A percentile compares a stretch with the other conserved stretches of the same genome.
Evolutionary conservation across 2,888 invertebrate genomes (phyloP).

Genomic region (Ophion slaviceki): DNA sequence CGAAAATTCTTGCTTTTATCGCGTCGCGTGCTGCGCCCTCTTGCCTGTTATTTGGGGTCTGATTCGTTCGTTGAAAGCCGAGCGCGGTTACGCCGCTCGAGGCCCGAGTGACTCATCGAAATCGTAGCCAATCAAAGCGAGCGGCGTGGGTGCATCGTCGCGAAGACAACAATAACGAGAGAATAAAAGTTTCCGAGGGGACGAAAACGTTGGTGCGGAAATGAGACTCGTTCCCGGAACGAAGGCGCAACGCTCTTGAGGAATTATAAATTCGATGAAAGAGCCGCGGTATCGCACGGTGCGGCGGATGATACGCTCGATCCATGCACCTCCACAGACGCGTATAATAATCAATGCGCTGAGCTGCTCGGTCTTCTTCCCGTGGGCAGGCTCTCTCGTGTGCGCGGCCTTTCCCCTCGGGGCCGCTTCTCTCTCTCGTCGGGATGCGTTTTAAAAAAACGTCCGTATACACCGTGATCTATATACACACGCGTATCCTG

Average conservation of each 20-base stretch:
- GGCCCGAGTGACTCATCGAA: constrained; percentile 45
- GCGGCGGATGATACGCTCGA: neutral
- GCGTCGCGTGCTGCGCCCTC: constrained; percentile 26
- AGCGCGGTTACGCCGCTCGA: neutral
- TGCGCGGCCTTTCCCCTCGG: constrained; percentile 34
- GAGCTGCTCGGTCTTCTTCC: constrained; percentile 47
- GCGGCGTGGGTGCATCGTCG: constrained; percentile 32
- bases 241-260: neutral
- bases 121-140: constrained; percentile 24
- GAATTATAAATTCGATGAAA: neutral
- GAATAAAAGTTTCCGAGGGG: neutral
- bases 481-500: constrained; percentile 13
- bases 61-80: neutral
- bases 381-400: constrained; percentile 28
- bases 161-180: constrained; percentile 9
- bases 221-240: constrained; percentile 2
- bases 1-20: neutral
- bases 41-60: constrained; percentile 10
- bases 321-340: constrained; percentile 25
- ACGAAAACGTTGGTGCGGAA: neutral
- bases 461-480: constrained; percentile 19
- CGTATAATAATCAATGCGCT: constrained; percentile 74
- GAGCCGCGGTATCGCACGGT: no score
- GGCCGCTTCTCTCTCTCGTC: constrained; percentile 10
- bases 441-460: neutral